phyloP scores from a whole-genome alignment of 2,113 vertebrate species.

The Phylloscopus trochiloides region DNA sequence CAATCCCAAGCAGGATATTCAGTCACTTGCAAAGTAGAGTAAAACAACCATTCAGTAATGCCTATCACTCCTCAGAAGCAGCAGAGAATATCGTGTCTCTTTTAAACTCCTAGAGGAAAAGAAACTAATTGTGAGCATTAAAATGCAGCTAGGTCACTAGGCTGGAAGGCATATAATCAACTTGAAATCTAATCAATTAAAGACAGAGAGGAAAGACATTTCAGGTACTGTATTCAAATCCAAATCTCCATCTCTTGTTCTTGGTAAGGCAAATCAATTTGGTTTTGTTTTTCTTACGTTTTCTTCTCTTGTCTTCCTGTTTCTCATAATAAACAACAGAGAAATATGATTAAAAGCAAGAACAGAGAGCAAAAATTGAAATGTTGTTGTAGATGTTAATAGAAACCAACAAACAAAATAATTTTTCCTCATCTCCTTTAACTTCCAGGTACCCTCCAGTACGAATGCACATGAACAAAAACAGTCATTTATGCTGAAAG shows the following conservation, averaged over 20 bases:
- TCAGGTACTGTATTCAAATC: background rate
- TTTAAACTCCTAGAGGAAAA: background rate
- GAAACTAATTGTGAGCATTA: background rate
- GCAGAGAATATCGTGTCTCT: background rate
- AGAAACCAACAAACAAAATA: background rate
- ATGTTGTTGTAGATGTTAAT: background rate
- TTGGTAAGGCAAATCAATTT: background rate
- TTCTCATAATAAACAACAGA: background rate
- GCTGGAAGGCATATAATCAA: conserved; percentile 17
- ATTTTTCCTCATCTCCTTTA: background rate
- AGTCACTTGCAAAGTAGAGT: background rate
- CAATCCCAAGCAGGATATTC: background rate
- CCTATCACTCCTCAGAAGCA: background rate
- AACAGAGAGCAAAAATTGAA: background rate
- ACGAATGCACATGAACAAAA: background rate
- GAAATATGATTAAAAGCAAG: background rate
- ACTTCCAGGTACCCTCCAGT: background rate
- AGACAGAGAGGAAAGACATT: background rate
- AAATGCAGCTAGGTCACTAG: background rate
- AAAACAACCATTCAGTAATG: background rate
- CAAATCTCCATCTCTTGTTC: background rate
- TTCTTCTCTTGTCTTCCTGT: background rate
- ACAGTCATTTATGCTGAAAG: background rate
- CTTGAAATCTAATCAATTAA: conserved; percentile 25
- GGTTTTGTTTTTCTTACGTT: background rate